Percentiles rank a stretch among this genome's conserved stretches.
Evolutionary conservation across 2,113 vertebrate species (phyloP).

Genomic region (Excalfactoria chinensis): DNA sequence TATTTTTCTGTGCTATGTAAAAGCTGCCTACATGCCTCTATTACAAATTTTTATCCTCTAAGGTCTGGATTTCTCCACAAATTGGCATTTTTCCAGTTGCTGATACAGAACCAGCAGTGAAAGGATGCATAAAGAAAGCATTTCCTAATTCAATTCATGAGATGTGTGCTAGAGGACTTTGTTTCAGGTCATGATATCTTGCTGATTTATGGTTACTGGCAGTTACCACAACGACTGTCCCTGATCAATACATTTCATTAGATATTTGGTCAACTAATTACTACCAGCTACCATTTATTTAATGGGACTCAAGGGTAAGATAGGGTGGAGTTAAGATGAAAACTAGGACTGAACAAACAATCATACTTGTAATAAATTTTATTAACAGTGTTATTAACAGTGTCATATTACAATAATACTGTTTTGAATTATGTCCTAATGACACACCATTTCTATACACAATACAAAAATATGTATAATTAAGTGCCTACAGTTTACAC

Average conservation of each 20-base stretch:
- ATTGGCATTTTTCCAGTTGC: slow-evolving; percentile 12
- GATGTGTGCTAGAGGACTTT: not conserved
- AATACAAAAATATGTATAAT: not conserved
- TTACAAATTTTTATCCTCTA: not conserved
- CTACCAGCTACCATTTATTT: not conserved
- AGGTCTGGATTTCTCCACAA: slow-evolving; percentile 15
- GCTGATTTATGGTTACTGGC: not conserved
- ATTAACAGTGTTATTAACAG: no score
- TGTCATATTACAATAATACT: no score
- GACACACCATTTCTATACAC: not conserved
- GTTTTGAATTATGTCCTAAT: not conserved
- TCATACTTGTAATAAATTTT: not conserved
- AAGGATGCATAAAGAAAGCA: not conserved
- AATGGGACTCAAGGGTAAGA: not conserved
- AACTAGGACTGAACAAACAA: not conserved
- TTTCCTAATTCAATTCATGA: not conserved
- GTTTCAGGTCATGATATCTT: not conserved
- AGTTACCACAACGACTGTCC: not conserved
- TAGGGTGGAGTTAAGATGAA: not conserved
- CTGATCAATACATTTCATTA: not conserved
- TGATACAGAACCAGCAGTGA: slow-evolving; percentile 24
- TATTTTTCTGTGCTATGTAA: not conserved
- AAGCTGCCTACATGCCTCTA: accelerated
- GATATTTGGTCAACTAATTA: not conserved
- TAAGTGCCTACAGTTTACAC: not conserved